Evolutionary conservation across 2,888 invertebrate genomes (phyloP), one percentile per base, ranked within the genome.

Genomic region (Trissolcus japonicus): DNA sequence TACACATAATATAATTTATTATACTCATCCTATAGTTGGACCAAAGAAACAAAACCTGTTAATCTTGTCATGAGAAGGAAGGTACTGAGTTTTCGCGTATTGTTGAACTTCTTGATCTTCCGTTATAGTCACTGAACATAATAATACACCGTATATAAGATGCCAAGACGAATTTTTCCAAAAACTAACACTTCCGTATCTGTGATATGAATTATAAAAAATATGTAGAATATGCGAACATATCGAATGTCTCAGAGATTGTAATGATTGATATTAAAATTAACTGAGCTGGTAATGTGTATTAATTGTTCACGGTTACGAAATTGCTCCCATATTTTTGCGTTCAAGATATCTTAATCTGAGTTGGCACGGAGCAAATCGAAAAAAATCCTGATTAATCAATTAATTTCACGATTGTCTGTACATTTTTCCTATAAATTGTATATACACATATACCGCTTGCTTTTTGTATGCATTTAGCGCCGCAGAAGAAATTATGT

Each of bases 91-190:
- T 77, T 72, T 77, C 43, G 62, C 61, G 6, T 68, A 73, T 60
- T 50, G 65, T 72, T 65, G 13, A 77, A 13, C 50, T 63, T 72
- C 53, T 59, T 40, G 59, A 62, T 76, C 53, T 57, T 76, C 54
- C 62, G 71, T 76, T 76, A 62, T 61, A 61, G 60, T 76, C 63
- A 13, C 48, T 65, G n/a, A 57, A 72, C 53, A 65, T 60, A 41
- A 55, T 46, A 71, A 59, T 59, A 59, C 21, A 66, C 43, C 43
- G 63, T 57, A 51, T 19, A 60, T 62, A 78, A 61, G 71, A 78
- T 78, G 75, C 78, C 78, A 78, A 78, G 75, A 71, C 67, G 75
- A 75, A 78, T 78, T 78, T 73, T 78, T 75, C 67, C 78, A 78
- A 69, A 67, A 51, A 75, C 72, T 75, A 78, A 78, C 63, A 75